Evolutionary conservation across 2,113 vertebrate genomes (phyloP).

Genomic region (Cyanistes caeruleus): DNA sequence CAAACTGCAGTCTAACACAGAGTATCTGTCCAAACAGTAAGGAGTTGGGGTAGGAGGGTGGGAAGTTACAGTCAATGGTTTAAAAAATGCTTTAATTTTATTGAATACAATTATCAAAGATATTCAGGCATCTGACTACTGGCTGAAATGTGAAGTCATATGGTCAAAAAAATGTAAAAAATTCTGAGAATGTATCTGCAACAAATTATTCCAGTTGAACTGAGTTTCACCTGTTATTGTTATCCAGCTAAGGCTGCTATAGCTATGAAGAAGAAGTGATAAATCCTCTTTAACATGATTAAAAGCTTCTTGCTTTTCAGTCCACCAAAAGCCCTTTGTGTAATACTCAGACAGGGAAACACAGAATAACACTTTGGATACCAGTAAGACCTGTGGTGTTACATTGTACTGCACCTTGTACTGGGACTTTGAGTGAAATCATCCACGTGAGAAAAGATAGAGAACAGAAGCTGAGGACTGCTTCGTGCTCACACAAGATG

Average conservation of each 20-base stretch:
- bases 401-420: neutral
- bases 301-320: neutral
- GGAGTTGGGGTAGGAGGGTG: accelerated
- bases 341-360: neutral
- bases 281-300: neutral
- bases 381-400: neutral
- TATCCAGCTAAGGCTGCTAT: neutral
- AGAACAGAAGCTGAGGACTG: neutral
- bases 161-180: neutral
- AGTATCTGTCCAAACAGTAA: no score
- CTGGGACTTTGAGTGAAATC: neutral
- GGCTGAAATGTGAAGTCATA: neutral
- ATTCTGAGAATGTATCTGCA: neutral
- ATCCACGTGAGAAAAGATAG: neutral
- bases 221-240: neutral
- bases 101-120: neutral
- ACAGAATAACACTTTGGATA: neutral
- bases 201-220: neutral
- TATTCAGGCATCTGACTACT: neutral
- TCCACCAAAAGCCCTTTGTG: neutral
- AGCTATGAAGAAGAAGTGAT: neutral
- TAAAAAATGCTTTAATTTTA: neutral
- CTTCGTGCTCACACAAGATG: neutral
- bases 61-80: neutral
- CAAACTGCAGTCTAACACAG: accelerated